Base-by-base conservation (phyloP, 2,113 vertebrate species). In the Mungos mungo region DNA sequence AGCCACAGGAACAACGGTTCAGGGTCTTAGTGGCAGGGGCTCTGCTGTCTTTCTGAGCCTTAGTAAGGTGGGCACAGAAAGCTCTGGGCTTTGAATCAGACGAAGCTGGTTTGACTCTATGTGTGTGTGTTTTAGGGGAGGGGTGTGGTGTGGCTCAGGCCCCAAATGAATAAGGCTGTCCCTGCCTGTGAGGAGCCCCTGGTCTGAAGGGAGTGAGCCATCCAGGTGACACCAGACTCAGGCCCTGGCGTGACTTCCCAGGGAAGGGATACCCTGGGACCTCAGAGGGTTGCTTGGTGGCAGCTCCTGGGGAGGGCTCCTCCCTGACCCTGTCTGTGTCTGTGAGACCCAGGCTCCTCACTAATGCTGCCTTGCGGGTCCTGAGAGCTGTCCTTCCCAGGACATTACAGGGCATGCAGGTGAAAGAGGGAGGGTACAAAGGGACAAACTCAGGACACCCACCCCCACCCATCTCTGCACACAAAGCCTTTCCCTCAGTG, bases 361-460 rank as follows among this genome's bases (percentile, higher is more conserved):
- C 6, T 2, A 25, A 31, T 16, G 5, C 2, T 68, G 31, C 29
- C 23, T 2, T 21, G 2, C 2, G 41, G 31, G 5, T 0, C 18
- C 27, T 4, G 27, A 71, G 27, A 94, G 25, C 27, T 31, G 5
- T 33, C 50, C 12, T 13, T 2, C 45, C 29, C 7, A n/a, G 25
- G 50, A 57, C 45, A 13, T 65, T 12, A 25, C 2, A 18, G 84
- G 88, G 60, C 45, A 31, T 23, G 4, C 10, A 35, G 50, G 13
- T 29, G 68, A n/a, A n/a, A 35, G 45, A 81, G 10, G 15, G 41
- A 41, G 5, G 13, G 33, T n/a, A 7, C 33, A 50, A 33, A 5
- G 57, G 38, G 33, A 41, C n/a, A 57, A 54, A 63, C 19, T 8
- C 38, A 79, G 18, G 50, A 16, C 47, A 50, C 3, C 35, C 4